These are phyloP conservation scores for Ochropacha duplaris DNA, from an alignment of 2,888 invertebrate species.

Conservation along the genomic window DNA sequence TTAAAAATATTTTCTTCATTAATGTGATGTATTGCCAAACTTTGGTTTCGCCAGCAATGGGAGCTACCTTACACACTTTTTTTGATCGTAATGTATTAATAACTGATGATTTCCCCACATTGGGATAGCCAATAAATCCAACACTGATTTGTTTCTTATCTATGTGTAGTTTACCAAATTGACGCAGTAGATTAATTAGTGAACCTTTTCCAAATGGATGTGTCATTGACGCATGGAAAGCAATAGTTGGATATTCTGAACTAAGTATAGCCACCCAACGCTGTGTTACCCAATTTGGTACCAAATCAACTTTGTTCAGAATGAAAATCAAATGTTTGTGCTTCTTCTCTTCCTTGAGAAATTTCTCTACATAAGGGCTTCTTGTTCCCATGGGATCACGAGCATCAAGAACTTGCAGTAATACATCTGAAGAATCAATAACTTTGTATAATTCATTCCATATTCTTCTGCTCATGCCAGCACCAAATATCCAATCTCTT, in stretches of 20 bases:
- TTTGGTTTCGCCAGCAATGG: constrained; percentile 98
- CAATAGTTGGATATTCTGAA: constrained; percentile 97
- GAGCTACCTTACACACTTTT: constrained; percentile 99
- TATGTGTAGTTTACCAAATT: constrained; percentile 96
- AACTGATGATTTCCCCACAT: constrained; percentile 99
- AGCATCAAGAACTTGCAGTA: constrained; percentile 97
- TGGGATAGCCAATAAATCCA: constrained; percentile 99
- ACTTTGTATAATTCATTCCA: constrained; percentile 99
- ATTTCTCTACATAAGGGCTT: constrained; percentile 95
- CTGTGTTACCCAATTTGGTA: constrained; percentile 99
- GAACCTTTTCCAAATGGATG: constrained; percentile 99
- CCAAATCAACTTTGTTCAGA: constrained; percentile 97
- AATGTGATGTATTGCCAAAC: constrained; percentile 99
- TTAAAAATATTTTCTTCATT: constrained; percentile 97
- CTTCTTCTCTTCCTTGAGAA: constrained; percentile 95
- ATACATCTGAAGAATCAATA: constrained; percentile 98
- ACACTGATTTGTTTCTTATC: constrained; percentile 99
- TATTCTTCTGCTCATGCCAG: constrained; percentile 97
- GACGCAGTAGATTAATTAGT: constrained; percentile 96
- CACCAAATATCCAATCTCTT: constrained; percentile 96
- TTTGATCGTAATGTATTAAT: constrained; percentile 98
- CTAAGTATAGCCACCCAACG: constrained; percentile 98
- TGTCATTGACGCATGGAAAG: constrained; percentile 98
- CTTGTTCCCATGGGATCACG: constrained; percentile 98
- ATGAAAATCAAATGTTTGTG: constrained; percentile 99